Evolutionary conservation across 2,888 invertebrate genomes (phyloP), one percentile per base, ranked within the genome.

Genomic region (Tetramorium bicarinatum): DNA sequence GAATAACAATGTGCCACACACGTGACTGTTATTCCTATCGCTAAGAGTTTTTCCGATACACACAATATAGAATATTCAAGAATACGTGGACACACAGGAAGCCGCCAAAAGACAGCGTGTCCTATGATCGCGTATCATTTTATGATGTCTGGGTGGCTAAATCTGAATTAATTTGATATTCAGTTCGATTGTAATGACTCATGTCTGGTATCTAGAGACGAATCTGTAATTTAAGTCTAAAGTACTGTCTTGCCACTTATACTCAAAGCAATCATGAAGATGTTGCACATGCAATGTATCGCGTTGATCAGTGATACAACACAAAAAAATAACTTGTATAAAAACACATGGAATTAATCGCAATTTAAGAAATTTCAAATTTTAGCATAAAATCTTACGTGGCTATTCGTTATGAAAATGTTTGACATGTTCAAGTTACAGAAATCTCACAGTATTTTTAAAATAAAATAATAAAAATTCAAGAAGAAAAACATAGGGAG

Each of bases 181-280:
- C 76, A 87, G 76, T 74, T 79, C 82, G 61, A 75, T 80, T 85
- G 59, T 64, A 72, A 74, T 89, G 88, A 90, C 67, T 91, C 91
- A 87, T 41, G n/a, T n/a, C n/a, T n/a, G 52, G 69, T 4, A 25
- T 69, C 47, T 21, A 25, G 38, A 56, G 83, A 82, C 75, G 76
- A 47, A 56, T 83, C 71, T 69, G 59, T 72, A 66, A 41, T 56
- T 13, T 38, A 62, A 52, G 64, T 83, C 41, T 79, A 29, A 61
- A 67, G 44, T 61, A 54, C 25, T 49, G 62, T 69, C 66, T 79
- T 38, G 84, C 44, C 85, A 67, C 77, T 80, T 85, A 87, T 85
- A 87, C 54, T 54, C 47, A 52, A 86, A 85, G 81, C 88, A 88
- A 90, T 82, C 79, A 72, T 83, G 52, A 61, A 81, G 21, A 18